Evolutionary conservation across 2,797 vertebrate species (phyloP), one percentile per base, ranked within the genome.

Genomic region (Amblyraja radiata): DNA sequence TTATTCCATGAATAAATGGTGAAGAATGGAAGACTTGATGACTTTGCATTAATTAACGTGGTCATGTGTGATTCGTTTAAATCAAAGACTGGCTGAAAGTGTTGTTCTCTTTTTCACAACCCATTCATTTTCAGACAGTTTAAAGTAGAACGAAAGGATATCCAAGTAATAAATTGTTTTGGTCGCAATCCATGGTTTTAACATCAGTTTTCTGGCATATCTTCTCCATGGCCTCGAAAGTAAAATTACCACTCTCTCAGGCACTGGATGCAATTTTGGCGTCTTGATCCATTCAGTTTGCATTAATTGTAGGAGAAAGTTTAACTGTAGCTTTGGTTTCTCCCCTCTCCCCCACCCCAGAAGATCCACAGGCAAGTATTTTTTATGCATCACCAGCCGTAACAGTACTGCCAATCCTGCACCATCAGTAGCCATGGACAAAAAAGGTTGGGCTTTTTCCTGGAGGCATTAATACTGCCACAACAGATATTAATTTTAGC

Each of bases 21-120:
- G 25, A 16, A 54, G 71, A 46, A 73, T 16, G 23, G 21, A 11
- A 74, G 90, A 46, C 21, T 76, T 71, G 71, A 92, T 76, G 73
- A n/a, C 76, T 46, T 92, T 92, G 90, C 46, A 46, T 46, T 23
- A 92, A 92, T 73, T 88, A 88, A 63, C 84, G 32, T 63, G 54
- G 83, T 14, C n/a, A 68, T n/a, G 18, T 88, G 61, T 21, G 11
- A 63, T 86, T 54, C 58, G 71, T 71, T 92, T 36, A 73, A 79
- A 86, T 86, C 28, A 86, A 92, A n/a, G 68, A 71, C 25, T 11
- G 58, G 73, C 90, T 92, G 71, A 28, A 76, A 73, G 36, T 0
- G 68, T 9, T 76, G 46, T 9, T 76, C 90, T 91, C 68, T 28
- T 74, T 68, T 74, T 36, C 39, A 71, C 23, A 10, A 39, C 71